Evolutionary conservation across 2,888 invertebrate genomes (phyloP), one percentile per base, ranked within the genome.

Genomic region (Parthenolecanium corni): DNA sequence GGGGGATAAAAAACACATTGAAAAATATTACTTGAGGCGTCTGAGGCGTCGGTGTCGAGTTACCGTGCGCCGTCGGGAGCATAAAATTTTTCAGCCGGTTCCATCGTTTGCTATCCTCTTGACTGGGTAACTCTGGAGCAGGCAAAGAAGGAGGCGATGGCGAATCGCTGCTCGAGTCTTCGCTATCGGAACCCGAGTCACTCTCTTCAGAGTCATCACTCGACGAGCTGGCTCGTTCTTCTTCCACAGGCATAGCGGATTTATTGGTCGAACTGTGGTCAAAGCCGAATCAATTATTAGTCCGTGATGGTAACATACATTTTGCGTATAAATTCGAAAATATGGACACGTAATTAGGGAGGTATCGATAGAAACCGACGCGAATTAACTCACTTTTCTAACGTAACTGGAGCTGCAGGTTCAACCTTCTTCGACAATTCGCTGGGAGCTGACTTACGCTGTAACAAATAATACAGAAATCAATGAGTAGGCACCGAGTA

Each of bases 1-100:
- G n/a, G n/a, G n/a, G n/a, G n/a, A n/a, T n/a, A n/a, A n/a, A n/a
- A n/a, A n/a, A 18, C n/a, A 42, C 14, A 42, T 42, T 49, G 21
- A 49, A 16, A 49, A 49, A 23, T 49, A 49, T 49, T 49, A 49
- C 49, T 49, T 49, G 49, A 4, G 49, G 49, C 20, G 49, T 49
- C 21, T 49, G 18, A 3, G 57, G 31, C 3, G 47, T 18, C 1
- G 57, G 47, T 6, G 57, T 47, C 3, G 57, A 36, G 47, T 47
- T 47, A 12, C 47, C 57, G 21, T 57, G 57, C 16, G 62, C 21
- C 6, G 51, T 24, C 24, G 53, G 54, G 1, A 54, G 63, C 31
- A 69, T 53, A 64, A 69, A 69, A 52, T 68, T 68, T 51, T 67
- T 67, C 53, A 68, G 63, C 63, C 67, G 68, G 68, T 68, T 69